Conservation (phyloP, 2,888 invertebrate species). For the Phragmatobia fuliginosa region DNA sequence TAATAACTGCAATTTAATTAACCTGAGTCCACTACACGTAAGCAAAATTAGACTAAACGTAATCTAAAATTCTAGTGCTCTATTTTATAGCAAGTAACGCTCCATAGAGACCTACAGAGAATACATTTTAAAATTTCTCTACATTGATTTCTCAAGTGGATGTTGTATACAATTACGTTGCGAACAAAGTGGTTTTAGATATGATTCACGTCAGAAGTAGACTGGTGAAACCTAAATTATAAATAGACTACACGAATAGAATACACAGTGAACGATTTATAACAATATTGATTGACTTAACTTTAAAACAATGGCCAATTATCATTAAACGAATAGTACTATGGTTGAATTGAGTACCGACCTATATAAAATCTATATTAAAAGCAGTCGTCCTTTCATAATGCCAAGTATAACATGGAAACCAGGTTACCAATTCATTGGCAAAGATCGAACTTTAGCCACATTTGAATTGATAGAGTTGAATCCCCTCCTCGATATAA, state of each 20-base stretch:
- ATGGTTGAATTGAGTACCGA: background rate
- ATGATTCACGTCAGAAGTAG: background rate
- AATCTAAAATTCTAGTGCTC: background rate
- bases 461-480: too few species aligned
- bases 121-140: background rate
- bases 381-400: background rate
- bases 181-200: background rate
- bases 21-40: conserved; percentile 25
- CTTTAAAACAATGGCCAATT: background rate
- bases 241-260: background rate
- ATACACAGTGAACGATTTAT: background rate
- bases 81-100: background rate
- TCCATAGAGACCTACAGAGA: background rate
- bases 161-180: background rate
- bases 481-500: too few species aligned
- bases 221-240: background rate
- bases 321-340: background rate
- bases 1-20: conserved; percentile 37
- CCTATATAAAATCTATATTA: background rate
- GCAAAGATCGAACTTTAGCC: too few species aligned
- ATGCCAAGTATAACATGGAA: background rate
- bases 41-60: background rate
- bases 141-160: background rate
- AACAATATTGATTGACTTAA: background rate
- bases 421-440: too few species aligned